Evolutionary conservation across 2,113 vertebrate genomes (phyloP).

Genomic region (Mormyrus iriodes): DNA sequence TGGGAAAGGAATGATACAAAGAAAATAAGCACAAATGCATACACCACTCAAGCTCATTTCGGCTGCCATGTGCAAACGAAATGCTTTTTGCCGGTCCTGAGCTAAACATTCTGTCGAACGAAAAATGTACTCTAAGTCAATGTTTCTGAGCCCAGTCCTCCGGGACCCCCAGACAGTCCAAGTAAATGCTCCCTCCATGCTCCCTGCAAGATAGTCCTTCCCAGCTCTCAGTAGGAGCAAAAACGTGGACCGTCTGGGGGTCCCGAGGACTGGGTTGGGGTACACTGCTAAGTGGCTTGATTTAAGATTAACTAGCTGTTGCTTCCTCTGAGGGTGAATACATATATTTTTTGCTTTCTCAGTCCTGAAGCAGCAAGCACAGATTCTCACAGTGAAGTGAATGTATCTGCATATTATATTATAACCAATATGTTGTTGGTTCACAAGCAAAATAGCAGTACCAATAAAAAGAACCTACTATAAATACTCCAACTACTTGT

Average conservation of each 20-base stretch:
- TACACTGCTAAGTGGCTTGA: not conserved
- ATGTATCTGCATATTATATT: not conserved
- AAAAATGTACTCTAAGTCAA: not conserved
- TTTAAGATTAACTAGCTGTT: not conserved
- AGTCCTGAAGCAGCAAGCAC: not conserved
- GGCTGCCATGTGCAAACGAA: not conserved
- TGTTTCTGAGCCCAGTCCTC: not conserved
- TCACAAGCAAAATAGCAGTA: not conserved
- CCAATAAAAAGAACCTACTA: too few relatives aligned
- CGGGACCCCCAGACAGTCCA: not conserved
- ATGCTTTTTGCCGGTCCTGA: not conserved
- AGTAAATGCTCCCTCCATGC: too few relatives aligned
- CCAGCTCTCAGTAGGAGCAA: too few relatives aligned
- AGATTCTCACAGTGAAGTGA: not conserved
- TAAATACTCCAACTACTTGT: too few relatives aligned
- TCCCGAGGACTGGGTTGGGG: not conserved
- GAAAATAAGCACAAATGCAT: not conserved
- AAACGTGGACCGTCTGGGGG: not conserved
- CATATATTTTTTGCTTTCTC: not conserved
- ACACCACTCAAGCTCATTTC: not conserved
- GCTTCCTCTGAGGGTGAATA: not conserved
- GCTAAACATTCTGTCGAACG: not conserved
- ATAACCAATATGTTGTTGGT: not conserved
- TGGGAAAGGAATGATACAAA: not conserved
- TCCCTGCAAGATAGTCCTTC: too few relatives aligned